Base-by-base conservation (phyloP, 2,888 invertebrate species). In the Eilema caniola region DNA sequence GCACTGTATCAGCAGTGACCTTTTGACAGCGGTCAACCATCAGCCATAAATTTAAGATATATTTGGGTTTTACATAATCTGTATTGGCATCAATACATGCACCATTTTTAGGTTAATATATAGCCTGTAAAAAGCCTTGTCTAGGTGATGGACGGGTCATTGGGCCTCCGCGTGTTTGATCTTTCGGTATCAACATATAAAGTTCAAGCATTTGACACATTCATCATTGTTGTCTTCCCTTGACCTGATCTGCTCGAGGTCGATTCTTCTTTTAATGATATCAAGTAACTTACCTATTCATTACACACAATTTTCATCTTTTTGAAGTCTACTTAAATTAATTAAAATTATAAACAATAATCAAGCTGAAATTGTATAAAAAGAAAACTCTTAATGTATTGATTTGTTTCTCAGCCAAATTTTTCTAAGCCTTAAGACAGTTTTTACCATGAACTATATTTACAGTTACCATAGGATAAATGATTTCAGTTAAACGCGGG, bases 161-260 rank as follows among this genome's bases (percentile, higher is more conserved):
- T 65, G 53, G 65, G 65, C 53, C 28, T 33, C 16, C 25, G 11
- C n/a, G 25, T 57, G 57, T 69, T 64, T 66, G 56, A 37, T 70
- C 61, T 74, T 71, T 77, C 68, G 77, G 65, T 70, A 74, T 71
- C 66, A 57, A 67, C 66, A 74, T 67, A 74, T 69, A 77, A 76
- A 79, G 77, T 78, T 83, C 80, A 78, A 62, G 61, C 28, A 66
- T 67, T 72, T 73, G 57, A 77, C 72, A 76, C 76, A 75, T 67
- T 31, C 76, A 75, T 67, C 33, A 67, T 70, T 62, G 70, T 68
- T 64, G 23, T 65, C 62, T 75, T 76, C 73, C 82, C 86, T 84
- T 87, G 86, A 85, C 84, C 85, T 72, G 81, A 28, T 70, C 80
- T 59, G 63, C 72, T 69, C 76, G 79, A 85, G 82, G 84, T 69